Evolutionary conservation across 1,140 invertebrate species (phyloP).

Genomic region (Aphis craccivora): DNA sequence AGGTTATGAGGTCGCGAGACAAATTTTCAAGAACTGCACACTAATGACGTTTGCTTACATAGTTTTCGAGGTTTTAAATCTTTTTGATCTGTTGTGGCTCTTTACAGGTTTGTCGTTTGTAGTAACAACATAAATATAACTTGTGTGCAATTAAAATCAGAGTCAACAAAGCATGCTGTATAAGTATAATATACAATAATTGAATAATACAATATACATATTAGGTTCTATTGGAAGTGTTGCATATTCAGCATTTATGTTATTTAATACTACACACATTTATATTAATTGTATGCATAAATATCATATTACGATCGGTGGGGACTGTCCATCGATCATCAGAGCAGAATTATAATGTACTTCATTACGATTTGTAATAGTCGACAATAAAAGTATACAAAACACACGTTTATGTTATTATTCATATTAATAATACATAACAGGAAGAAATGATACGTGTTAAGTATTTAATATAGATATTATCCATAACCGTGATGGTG

Average conservation of each 20-base stretch:
- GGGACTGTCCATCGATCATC: too few species aligned
- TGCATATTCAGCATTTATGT: too few species aligned
- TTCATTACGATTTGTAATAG: too few species aligned
- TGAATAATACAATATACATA: background rate
- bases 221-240: background rate
- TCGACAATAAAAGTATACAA: too few species aligned
- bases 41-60: background rate
- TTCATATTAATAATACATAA: too few species aligned
- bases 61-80: background rate
- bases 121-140: background rate
- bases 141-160: background rate
- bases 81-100: background rate
- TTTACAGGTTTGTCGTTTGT: background rate
- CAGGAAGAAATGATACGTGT: background rate
- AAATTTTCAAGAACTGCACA: slow-evolving; percentile 22
- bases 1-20: slow-evolving; percentile 23
- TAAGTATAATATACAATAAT: background rate
- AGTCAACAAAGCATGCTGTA: background rate
- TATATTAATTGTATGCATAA: too few species aligned
- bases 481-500: too few species aligned
- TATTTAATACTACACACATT: too few species aligned
- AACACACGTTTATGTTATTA: too few species aligned
- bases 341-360: too few species aligned
- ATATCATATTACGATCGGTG: too few species aligned
- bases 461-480: background rate